These are phyloP conservation scores for Rhinoderma darwinii DNA, from an alignment of 2,113 vertebrate species.

Conservation along the genomic window DNA sequence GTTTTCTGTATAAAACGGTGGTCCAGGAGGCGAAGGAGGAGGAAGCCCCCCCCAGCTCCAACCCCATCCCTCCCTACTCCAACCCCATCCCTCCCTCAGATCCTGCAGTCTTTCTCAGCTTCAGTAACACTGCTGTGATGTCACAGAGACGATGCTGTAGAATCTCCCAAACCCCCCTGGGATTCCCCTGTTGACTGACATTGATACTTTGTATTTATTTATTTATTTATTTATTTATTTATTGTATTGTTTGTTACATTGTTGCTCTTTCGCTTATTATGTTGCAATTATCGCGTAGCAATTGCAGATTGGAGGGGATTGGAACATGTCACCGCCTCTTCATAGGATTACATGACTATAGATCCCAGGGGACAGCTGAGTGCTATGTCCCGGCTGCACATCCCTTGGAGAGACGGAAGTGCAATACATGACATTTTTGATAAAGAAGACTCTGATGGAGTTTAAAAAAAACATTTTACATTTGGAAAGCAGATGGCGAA, in stretches of 20 bases:
- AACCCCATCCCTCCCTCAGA: not conserved
- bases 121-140: conserved; percentile 42
- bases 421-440: not conserved
- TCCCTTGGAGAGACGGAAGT: not conserved
- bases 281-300: not conserved
- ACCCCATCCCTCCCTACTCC: not conserved
- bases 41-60: not conserved
- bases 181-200: conserved; percentile 38
- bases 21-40: conserved; percentile 32
- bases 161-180: not conserved
- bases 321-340: not conserved
- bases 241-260: not conserved
- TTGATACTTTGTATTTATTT: not conserved
- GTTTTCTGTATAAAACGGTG: conserved; percentile 51
- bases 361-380: conserved; percentile 14
- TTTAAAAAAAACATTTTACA: no score
- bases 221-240: not conserved
- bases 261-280: not conserved
- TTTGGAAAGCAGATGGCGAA: no score
- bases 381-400: not conserved
- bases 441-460: not conserved
- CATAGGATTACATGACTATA: not conserved
- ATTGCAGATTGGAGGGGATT: not conserved
- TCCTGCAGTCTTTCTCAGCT: conserved; percentile 46
- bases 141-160: conserved; percentile 1